These are phyloP conservation scores for Oryzias curvinotus DNA, from an alignment of 2,113 vertebrate genomes.

Conservation along the genomic window DNA sequence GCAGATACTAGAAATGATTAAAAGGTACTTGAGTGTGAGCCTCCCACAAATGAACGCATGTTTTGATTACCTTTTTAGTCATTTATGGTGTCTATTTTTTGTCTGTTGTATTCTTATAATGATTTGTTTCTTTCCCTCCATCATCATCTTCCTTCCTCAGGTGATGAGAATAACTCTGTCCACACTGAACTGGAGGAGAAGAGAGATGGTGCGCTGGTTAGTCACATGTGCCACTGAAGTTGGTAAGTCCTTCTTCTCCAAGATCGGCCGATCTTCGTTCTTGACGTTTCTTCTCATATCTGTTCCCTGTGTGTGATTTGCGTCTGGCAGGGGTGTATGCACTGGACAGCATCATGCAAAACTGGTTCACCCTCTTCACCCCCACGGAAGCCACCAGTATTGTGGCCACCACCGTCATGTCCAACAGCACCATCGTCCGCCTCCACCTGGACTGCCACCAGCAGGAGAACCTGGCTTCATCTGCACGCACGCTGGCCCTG, in stretches of 20 bases:
- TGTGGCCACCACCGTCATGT: conserved; percentile 95
- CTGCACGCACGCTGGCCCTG: conserved; percentile 92
- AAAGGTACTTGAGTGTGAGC: not conserved
- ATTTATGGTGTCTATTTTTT: not conserved
- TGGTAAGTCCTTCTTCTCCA: conserved; percentile 78
- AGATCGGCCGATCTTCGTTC: not conserved
- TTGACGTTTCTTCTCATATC: not conserved
- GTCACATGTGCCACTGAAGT: conserved; percentile 99
- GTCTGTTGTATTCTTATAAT: not conserved
- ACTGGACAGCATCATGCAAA: conserved; percentile 97
- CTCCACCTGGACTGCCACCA: conserved; percentile 97
- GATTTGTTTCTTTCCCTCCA: not conserved
- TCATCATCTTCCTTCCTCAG: conserved; percentile 59
- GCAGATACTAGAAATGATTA: too few species aligned
- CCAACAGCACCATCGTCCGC: conserved; percentile 95
- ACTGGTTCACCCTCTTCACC: conserved; percentile 98
- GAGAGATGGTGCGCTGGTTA: conserved; percentile 99
- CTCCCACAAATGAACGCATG: too few species aligned
- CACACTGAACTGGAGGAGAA: conserved; percentile 96
- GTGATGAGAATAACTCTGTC: conserved; percentile 99
- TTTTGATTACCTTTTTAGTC: too few species aligned
- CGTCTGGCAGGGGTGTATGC: conserved; percentile 84
- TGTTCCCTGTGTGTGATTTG: not conserved
- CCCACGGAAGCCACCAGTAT: conserved; percentile 98
- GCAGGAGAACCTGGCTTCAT: conserved; percentile 95